Evolutionary conservation across 2,113 vertebrate species (phyloP).

Genomic region (Tyto alba): DNA sequence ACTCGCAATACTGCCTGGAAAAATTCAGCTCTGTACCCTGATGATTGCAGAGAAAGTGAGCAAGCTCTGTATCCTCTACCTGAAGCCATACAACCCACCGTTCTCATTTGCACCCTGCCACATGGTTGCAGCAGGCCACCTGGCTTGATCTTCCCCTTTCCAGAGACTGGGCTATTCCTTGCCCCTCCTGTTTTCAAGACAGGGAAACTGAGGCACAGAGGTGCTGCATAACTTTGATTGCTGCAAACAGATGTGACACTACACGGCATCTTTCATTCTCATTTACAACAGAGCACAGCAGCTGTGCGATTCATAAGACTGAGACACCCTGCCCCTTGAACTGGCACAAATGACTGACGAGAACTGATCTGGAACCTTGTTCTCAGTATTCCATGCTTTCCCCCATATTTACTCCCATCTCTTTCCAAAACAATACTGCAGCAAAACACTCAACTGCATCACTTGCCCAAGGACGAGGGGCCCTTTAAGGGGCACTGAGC

Average conservation of each 20-base stretch:
- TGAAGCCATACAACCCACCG: neutral
- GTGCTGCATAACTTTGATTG: neutral
- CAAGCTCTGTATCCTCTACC: neutral
- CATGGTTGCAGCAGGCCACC: neutral
- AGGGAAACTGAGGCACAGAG: neutral
- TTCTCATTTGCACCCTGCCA: neutral
- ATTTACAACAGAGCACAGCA: neutral
- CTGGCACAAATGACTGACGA: neutral
- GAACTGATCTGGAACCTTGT: neutral
- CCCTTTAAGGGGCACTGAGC: neutral
- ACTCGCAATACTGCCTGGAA: neutral
- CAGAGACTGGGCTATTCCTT: neutral
- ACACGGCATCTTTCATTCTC: neutral
- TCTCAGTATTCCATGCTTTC: neutral
- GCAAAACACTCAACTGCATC: neutral
- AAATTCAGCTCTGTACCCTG: neutral
- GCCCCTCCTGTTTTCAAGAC: neutral
- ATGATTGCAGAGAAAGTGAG: neutral
- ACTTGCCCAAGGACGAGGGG: neutral
- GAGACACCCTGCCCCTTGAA: neutral
- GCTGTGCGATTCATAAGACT: accelerated
- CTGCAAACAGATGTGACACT: neutral
- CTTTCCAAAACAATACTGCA: neutral
- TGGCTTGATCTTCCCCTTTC: neutral
- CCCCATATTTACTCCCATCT: neutral